Base-by-base conservation (phyloP, 2,797 vertebrate genomes). In the Phoeniculus purpureus region DNA sequence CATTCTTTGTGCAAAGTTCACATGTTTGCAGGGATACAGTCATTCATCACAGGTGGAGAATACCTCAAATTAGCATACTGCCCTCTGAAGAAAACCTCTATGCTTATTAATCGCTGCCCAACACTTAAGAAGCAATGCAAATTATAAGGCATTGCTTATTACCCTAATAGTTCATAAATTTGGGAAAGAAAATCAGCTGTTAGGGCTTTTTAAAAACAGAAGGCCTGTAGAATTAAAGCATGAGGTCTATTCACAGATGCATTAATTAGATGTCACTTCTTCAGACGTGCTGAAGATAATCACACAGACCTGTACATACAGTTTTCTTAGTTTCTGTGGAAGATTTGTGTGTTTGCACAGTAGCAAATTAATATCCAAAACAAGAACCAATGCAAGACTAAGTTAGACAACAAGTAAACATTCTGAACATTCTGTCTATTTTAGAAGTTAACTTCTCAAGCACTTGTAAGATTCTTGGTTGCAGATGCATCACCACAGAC, bases 131-230 rank as follows among this genome's bases (percentile, higher is more conserved):
- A 95, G 93, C 91, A 91, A 58, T 86, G 90, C 89, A 96, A 96
- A 96, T 96, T 95, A 61, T 76, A 94, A 92, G 4, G 4, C 31
- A 59, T 70, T 1, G 0, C 71, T 81, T 94, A 97, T 97, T 97
- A 98, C 71, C 95, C 97, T 93, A 94, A 90, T 58, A 66, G 79
- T 91, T 94, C 89, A 92, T 89, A 90, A 82, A 92, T 88, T 90
- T 90, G 92, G 50, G 81, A 65, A 94, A 81, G 68, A 91, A 78
- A 85, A 89, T 75, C 85, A 92, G 87, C 54, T 94, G 95, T 88
- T 66, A 61, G 59, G 19, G 64, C 68, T 81, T 96, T 96, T 97
- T 96, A 90, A 92, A 96, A 97, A 92, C 95, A 98, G 97, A 95
- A 92, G 96, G 96, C 66, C 56, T 89, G 43, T 27, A 88, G 56